Evolutionary conservation across 2,888 invertebrate species (phyloP).

Genomic region (Parnassius apollo): DNA sequence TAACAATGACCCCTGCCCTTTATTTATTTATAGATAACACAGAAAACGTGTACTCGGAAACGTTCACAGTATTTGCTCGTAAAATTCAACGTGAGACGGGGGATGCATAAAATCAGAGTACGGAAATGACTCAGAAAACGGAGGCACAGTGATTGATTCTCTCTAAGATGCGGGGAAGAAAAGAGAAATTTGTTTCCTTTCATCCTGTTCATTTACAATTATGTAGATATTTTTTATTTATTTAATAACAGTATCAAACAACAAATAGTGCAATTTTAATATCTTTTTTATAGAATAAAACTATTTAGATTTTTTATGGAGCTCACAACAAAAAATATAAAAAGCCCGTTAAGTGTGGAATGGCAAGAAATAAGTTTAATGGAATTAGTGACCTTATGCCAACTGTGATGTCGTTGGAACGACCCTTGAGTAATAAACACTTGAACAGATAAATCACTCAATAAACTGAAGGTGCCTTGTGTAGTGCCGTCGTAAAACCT

Average conservation of each 20-base stretch:
- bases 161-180: slow-evolving; percentile 24
- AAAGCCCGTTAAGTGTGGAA: neutral
- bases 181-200: slow-evolving; percentile 3
- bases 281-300: too few relatives aligned
- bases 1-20: slow-evolving; percentile 3
- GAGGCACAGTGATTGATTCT: slow-evolving; percentile 64
- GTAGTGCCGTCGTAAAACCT: slow-evolving; percentile 60
- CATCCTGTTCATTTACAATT: slow-evolving; percentile 3
- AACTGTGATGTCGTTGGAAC: slow-evolving; percentile 17
- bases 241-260: too few relatives aligned
- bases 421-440: slow-evolving; percentile 43
- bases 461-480: slow-evolving; percentile 43
- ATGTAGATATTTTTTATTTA: neutral
- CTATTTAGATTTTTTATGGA: too few relatives aligned
- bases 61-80: slow-evolving; percentile 47
- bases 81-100: slow-evolving; percentile 49
- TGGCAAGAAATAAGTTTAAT: slow-evolving; percentile 15
- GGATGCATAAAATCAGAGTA: slow-evolving; percentile 63
- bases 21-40: slow-evolving; percentile 9
- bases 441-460: slow-evolving; percentile 48
- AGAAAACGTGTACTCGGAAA: slow-evolving; percentile 24
- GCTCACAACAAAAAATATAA: too few relatives aligned
- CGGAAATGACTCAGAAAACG: slow-evolving; percentile 63
- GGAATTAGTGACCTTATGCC: slow-evolving; percentile 9
- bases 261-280: too few relatives aligned